Evolutionary conservation across 2,113 vertebrate genomes (phyloP).

Genomic region (Speoplatyrhinus poulsoni): DNA sequence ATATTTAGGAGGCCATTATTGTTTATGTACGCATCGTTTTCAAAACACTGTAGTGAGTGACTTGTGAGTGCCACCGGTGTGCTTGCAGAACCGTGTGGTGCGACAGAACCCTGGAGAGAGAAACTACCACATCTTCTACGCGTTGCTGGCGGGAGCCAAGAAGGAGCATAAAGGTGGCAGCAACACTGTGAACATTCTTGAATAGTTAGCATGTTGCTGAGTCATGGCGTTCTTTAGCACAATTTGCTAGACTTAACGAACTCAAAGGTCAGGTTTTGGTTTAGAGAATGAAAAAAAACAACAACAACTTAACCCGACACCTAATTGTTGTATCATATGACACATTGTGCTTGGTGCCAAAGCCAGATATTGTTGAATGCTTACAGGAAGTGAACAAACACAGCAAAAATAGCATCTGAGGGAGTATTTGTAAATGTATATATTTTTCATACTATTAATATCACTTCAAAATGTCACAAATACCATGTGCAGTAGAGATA

Average conservation of each 20-base stretch:
- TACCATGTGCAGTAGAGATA: too few relatives aligned
- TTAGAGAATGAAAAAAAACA: too few relatives aligned
- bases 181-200: neutral
- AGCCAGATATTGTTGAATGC: neutral
- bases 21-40: neutral
- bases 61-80: constrained; percentile 28
- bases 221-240: too few relatives aligned
- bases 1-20: neutral
- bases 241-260: too few relatives aligned
- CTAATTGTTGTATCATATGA: too few relatives aligned
- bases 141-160: constrained; percentile 82
- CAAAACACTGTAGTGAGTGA: neutral
- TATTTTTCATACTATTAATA: neutral
- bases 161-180: constrained; percentile 81
- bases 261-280: too few relatives aligned
- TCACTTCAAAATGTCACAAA: too few relatives aligned
- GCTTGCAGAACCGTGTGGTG: constrained; percentile 87
- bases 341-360: too few relatives aligned
- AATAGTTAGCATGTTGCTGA: too few relatives aligned
- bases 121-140: constrained; percentile 93
- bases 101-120: constrained; percentile 88
- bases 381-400: neutral
- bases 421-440: neutral
- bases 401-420: neutral
- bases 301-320: too few relatives aligned